Evolutionary conservation across 35 echinoderm and acorn worm species (phyloP), one percentile per base, ranked within the genome.

Genomic region (Chiridota heheva): DNA sequence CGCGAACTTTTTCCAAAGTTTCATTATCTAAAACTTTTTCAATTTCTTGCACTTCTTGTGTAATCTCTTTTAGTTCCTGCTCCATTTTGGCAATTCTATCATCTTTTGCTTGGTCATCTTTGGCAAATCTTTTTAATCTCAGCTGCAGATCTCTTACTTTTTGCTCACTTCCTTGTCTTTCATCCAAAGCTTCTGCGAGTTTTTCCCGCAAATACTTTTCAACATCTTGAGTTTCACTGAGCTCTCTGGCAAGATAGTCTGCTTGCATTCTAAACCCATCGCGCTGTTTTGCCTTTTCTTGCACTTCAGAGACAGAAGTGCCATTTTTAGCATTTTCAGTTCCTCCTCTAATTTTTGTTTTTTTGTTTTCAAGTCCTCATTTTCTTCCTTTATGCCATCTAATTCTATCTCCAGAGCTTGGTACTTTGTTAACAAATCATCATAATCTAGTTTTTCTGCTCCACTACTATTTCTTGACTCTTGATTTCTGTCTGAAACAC

Each of bases 101-200:
- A 44, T 98, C 95, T 42, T 98, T 98, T 1, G 89, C 84, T 76
- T 92, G 85, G 46, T 98, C 95, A 63, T 98, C 95, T 49, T 98
- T 98, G 33, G 73, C 85, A 44, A 98, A 98, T 5, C 95, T 70
- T 67, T 98, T 98, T 37, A 98, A 65, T 30, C 95, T 68, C 43
- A 98, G 65, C 57, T 98, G 95, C 43, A 98, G 55, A 38, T 98
- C 95, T 65, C 85, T 98, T 31, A 84, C 74, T 63, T 88, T 91
- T 35, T 81, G 75, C 38, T 98, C 95, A 40, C 85, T 81, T 60
- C 92, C 85, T 44, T 98, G 89, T 68, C 89, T 91, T 73, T 88
- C 85, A 36, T 92, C 84, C 34, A 92, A 64, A n/a, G 77, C 51
- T 64, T 91, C 95, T 17, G 95, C 85, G 1, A 98, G 69, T 85